Base-by-base conservation (phyloP, 1,140 invertebrate species). In the Panagrolaimus sp. region DNA sequence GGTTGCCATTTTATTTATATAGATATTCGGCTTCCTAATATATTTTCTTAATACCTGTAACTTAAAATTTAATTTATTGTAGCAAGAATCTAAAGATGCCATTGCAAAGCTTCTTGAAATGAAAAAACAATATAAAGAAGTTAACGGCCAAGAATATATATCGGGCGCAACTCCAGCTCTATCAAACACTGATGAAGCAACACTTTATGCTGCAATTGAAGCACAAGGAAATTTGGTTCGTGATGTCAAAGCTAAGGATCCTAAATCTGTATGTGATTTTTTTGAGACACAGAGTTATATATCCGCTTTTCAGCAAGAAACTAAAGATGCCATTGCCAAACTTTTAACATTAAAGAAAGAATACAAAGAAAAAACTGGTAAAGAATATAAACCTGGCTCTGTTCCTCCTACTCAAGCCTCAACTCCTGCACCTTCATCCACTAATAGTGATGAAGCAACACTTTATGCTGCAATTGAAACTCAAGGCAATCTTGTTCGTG, bases 271-370 rank as follows among this genome's bases (percentile, higher is more conserved):
- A 14, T 3, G 67, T 69, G n/a, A 4, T 43, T 68, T 9, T 23
- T 65, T 73, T 9, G 16, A 31, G 0, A 45, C 13, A 51, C 4
- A 16, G 57, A 47, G 9, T 13, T 16, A 4, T 38, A 5, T 7
- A 11, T n/a, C 14, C 11, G 4, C 25, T 51, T 72, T 69, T n/a
- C 23, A 61, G 47, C 67, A 72, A 53, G 74, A 45, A 20, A 76
- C 74, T 5, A 75, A 76, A 51, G 74, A 67, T 25, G 74, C 74
- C 3, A 76, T 76, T 61, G 67, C 74, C 1, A 70, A 69, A 61
- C 64, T 76, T 16, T 63, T 76, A 4, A 65, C 76, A 8, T 46
- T 76, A 13, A 76, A 76, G 71, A 76, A 75, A 47, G 16, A 73
- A 38, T 76, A 67, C 67, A 76, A 76, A 42, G 74, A 53, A 4